Conservation (phyloP, 2,797 vertebrate genomes). For the Artibeus jamaicensis region DNA sequence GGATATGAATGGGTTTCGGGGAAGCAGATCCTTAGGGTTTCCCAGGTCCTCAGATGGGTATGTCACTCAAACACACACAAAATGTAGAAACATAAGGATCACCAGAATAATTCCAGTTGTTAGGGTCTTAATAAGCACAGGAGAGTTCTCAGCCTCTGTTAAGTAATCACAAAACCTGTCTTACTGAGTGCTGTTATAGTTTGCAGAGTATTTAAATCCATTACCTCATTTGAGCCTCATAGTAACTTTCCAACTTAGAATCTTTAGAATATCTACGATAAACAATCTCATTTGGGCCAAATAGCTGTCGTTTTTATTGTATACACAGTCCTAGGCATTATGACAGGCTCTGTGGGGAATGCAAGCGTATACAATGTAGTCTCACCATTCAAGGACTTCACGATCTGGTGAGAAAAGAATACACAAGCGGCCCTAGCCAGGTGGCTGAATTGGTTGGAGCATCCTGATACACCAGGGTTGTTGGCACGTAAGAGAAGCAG, state of each 20-base stretch:
- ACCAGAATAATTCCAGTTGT: background rate
- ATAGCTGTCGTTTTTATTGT: background rate
- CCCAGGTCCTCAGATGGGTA: background rate
- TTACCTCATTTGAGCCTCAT: background rate
- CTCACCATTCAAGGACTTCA: background rate
- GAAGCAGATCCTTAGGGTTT: constrained; percentile 15
- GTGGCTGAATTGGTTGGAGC: too few relatives aligned
- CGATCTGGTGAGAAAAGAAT: background rate
- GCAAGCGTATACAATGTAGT: background rate
- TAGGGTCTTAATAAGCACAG: background rate
- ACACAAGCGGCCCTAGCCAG: background rate
- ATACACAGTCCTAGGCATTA: background rate
- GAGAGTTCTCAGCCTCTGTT: background rate
- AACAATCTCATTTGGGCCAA: background rate
- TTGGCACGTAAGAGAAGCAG: too few relatives aligned
- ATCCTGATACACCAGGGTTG: too few relatives aligned
- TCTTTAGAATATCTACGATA: background rate
- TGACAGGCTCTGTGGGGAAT: background rate
- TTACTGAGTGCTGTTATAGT: background rate
- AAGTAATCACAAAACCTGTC: background rate
- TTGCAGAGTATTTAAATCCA: background rate
- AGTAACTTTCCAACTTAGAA: background rate
- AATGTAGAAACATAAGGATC: background rate
- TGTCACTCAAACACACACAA: background rate
- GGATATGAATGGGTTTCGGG: background rate